These are phyloP conservation scores for Pheucticus melanocephalus DNA, from an alignment of 2,113 vertebrate species.

Conservation along the genomic window DNA sequence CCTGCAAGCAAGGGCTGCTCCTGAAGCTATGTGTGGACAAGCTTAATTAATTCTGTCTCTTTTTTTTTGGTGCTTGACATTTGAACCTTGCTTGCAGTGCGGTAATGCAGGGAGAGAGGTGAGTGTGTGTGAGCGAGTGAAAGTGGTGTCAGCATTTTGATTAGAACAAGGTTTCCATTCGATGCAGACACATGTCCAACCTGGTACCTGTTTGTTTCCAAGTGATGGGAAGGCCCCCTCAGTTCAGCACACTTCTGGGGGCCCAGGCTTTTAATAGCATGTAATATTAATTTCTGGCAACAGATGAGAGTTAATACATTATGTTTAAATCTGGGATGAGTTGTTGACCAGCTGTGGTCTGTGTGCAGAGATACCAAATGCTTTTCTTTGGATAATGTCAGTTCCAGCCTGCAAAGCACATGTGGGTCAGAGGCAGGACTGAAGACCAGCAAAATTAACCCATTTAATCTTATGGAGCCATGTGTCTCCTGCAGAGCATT, in stretches of 20 bases:
- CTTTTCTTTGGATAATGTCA: conserved; percentile 56
- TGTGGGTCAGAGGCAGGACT: conserved; percentile 51
- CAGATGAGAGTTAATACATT: conserved; percentile 59
- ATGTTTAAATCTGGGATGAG: conserved; percentile 62
- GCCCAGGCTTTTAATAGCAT: conserved; percentile 31
- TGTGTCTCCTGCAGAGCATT: conserved; percentile 21
- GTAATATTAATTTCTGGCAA: conserved; percentile 58
- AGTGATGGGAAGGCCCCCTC: background rate
- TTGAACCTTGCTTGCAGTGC: background rate
- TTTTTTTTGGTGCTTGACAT: background rate
- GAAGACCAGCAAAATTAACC: conserved; percentile 25
- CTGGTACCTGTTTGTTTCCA: conserved; percentile 1
- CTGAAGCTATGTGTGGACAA: background rate
- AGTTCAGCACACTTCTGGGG: conserved; percentile 10
- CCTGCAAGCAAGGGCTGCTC: background rate
- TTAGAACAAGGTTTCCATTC: background rate
- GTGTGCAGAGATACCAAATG: conserved; percentile 43
- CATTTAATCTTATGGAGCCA: background rate
- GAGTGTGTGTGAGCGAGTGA: background rate
- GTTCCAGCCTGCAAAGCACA: conserved; percentile 69
- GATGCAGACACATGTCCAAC: background rate
- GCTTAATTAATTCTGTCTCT: background rate
- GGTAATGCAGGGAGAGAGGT: background rate
- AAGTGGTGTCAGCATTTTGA: background rate
- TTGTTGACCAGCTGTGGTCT: conserved; percentile 71